These are phyloP conservation scores for Pachliopta kotzebuea DNA, from an alignment of 2,888 invertebrate genomes.

Conservation along the genomic window DNA sequence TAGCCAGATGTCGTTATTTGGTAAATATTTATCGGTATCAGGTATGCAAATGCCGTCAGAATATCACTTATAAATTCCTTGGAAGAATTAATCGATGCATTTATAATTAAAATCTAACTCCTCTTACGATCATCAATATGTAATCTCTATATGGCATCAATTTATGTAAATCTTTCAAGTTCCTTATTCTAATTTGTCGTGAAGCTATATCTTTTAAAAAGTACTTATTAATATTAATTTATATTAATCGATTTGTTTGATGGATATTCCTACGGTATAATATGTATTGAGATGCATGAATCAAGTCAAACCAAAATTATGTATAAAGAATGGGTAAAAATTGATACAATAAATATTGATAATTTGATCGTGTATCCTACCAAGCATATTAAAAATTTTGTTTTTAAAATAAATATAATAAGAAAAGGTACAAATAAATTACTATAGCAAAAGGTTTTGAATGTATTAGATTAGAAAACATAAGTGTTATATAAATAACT, in stretches of 20 bases:
- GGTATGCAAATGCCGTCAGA: not conserved
- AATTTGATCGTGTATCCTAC: too few relatives aligned
- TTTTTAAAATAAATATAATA: too few relatives aligned
- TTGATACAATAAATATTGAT: too few relatives aligned
- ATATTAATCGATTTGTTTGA: not conserved
- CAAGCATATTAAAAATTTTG: too few relatives aligned
- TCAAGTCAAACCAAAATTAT: too few relatives aligned
- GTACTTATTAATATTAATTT: not conserved
- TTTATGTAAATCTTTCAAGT: slow-evolving; percentile 21
- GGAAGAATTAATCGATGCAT: not conserved
- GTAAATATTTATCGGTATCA: not conserved
- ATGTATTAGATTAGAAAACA: too few relatives aligned
- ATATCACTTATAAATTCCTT: not conserved
- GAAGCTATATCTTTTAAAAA: not conserved
- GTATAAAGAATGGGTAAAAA: too few relatives aligned
- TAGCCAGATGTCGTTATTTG: not conserved
- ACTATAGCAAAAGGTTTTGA: too few relatives aligned
- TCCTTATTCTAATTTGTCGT: slow-evolving; percentile 1
- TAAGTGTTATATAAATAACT: too few relatives aligned
- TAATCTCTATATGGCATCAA: slow-evolving; percentile 3
- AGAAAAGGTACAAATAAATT: too few relatives aligned
- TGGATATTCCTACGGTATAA: too few relatives aligned
- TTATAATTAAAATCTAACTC: not conserved
- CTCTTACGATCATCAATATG: not conserved
- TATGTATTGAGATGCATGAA: too few relatives aligned